Percentiles rank a stretch among this genome's conserved stretches.
Evolutionary conservation across 53 echinoderm and acorn worm species (phyloP).

Genomic region (Henricia sp.): DNA sequence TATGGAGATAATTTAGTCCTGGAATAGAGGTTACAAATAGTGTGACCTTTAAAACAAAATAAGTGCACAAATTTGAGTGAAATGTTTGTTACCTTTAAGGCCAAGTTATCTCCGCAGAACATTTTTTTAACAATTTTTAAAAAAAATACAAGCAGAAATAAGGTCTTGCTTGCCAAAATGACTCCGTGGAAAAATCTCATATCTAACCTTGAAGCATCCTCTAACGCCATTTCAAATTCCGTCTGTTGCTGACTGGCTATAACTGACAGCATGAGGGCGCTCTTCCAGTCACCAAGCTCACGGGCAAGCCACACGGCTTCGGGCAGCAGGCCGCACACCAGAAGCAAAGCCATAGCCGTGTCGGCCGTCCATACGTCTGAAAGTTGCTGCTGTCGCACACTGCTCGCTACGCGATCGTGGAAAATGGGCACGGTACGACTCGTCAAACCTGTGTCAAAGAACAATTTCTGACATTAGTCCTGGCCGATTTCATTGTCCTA

Average conservation of each 20-base stretch:
- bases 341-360: conserved; percentile 78
- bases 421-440: conserved; percentile 71
- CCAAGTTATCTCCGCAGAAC: too few species aligned
- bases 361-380: conserved; percentile 94
- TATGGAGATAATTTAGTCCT: too few species aligned
- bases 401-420: conserved; percentile 70
- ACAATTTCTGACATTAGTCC: neutral
- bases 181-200: neutral
- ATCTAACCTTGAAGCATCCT: conserved; percentile 20
- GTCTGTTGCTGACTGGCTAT: conserved; percentile 28
- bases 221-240: neutral
- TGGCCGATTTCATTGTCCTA: too few species aligned
- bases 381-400: conserved; percentile 80
- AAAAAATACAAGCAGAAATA: too few species aligned
- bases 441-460: neutral
- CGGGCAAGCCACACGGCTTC: conserved; percentile 95
- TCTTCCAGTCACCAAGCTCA: conserved; percentile 95
- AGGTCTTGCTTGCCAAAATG: too few species aligned
- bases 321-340: conserved; percentile 84
- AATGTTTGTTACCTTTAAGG: too few species aligned
- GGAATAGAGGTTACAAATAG: too few species aligned
- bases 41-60: too few species aligned
- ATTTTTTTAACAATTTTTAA: too few species aligned
- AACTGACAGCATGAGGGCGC: conserved; percentile 85
- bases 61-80: too few species aligned